Evolutionary conservation across 1,140 invertebrate species (phyloP).

Genomic region (Chymomyza costata): DNA sequence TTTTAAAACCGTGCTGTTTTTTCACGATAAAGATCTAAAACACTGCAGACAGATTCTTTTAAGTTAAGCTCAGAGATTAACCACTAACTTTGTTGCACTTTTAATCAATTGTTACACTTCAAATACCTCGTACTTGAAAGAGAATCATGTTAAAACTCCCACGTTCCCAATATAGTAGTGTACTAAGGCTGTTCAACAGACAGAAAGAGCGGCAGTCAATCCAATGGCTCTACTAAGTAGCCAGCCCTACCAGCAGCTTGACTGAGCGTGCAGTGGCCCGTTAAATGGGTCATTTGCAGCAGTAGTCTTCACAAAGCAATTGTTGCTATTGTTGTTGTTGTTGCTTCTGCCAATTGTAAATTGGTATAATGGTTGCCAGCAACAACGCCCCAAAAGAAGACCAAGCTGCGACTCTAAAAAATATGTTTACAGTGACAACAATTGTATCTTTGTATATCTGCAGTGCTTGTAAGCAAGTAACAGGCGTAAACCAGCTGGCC

Average conservation of each 20-base stretch:
- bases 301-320: conserved; percentile 55
- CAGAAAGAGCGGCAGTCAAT: too few relatives aligned
- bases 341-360: conserved; percentile 21
- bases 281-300: conserved; percentile 63
- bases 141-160: conserved; percentile 25
- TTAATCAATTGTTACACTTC: too few relatives aligned
- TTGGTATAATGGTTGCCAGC: too few relatives aligned
- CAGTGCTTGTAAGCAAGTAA: conserved; percentile 19
- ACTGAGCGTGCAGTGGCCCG: conserved; percentile 53
- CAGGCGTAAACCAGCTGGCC: conserved; percentile 35
- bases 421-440: conserved; percentile 66
- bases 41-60: too few relatives aligned
- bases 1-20: too few relatives aligned
- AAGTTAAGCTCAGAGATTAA: too few relatives aligned
- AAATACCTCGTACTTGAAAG: conserved; percentile 1
- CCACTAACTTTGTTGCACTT: too few relatives aligned
- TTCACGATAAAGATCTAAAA: too few relatives aligned
- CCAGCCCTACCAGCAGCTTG: not conserved
- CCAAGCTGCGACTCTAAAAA: too few relatives aligned
- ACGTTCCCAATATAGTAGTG: conserved; percentile 45
- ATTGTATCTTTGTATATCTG: too few relatives aligned
- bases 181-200: too few relatives aligned
- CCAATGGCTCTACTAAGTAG: too few relatives aligned
- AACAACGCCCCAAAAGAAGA: conserved; percentile 60
- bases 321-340: conserved; percentile 26